Conservation (phyloP, 1,140 invertebrate genomes). For the Samia ricini region DNA sequence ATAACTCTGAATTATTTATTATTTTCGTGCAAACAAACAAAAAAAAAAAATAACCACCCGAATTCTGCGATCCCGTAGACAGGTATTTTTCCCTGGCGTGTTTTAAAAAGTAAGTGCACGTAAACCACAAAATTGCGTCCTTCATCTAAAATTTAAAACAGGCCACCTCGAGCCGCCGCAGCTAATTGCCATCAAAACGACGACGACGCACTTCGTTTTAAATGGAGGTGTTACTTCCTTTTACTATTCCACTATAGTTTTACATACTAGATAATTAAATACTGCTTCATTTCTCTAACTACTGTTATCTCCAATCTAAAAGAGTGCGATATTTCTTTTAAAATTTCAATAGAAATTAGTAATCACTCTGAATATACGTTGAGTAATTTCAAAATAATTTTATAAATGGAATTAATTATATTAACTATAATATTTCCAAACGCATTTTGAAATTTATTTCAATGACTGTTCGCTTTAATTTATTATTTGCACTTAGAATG, state of each 20-base stretch:
- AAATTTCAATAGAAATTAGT: too few relatives aligned
- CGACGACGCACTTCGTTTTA: constrained; percentile 1
- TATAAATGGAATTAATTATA: too few relatives aligned
- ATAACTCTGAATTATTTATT: background rate
- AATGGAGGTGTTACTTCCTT: constrained; percentile 1
- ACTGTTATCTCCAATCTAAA: background rate
- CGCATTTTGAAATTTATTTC: too few relatives aligned
- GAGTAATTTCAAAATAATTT: too few relatives aligned
- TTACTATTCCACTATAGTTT: background rate
- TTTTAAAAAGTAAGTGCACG: constrained; percentile 21
- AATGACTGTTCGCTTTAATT: too few relatives aligned
- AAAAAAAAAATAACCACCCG: background rate
- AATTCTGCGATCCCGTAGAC: background rate
- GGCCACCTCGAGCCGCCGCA: constrained; percentile 8
- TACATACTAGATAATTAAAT: background rate
- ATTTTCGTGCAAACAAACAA: background rate
- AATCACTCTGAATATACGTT: too few relatives aligned
- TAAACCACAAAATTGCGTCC: constrained; percentile 28
- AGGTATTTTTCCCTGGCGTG: constrained; percentile 15
- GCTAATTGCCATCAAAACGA: constrained; percentile 26
- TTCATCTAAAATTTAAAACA: constrained; percentile 35
- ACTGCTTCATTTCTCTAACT: too few relatives aligned
- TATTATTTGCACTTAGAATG: too few relatives aligned
- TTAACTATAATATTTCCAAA: too few relatives aligned
- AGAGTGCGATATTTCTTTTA: too few relatives aligned